Percentiles rank a stretch among this genome's conserved stretches.
phyloP scores from a whole-genome alignment of 2,113 vertebrate species.

The Procavia capensis region DNA sequence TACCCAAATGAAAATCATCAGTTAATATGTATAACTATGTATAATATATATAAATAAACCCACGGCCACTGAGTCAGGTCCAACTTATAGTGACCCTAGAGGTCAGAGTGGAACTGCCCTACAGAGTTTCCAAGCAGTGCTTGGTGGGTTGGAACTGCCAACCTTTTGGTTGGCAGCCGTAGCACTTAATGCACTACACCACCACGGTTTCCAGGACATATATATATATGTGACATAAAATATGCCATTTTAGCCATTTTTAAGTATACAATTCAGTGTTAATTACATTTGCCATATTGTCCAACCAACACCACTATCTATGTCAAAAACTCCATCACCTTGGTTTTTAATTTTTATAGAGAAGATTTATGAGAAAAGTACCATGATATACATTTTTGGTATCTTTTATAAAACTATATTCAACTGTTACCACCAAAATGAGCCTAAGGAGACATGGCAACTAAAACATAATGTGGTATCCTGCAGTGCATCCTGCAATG shows the following conservation, averaged over 20 bases:
- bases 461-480: background rate
- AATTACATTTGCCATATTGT: background rate
- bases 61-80: too few relatives aligned
- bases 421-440: background rate
- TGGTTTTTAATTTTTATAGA: background rate
- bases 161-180: too few relatives aligned
- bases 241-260: background rate
- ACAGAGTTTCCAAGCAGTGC: too few relatives aligned
- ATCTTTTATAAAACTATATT: background rate
- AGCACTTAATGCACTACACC: too few relatives aligned
- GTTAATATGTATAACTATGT: too few relatives aligned
- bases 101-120: too few relatives aligned
- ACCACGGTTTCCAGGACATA: too few relatives aligned
- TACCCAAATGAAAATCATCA: background rate
- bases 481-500: too few relatives aligned
- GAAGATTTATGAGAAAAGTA: slow-evolving; percentile 33
- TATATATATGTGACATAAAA: background rate
- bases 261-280: background rate
- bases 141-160: too few relatives aligned
- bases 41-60: too few relatives aligned
- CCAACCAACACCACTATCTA: background rate
- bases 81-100: too few relatives aligned
- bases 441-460: background rate
- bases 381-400: background rate
- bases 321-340: background rate